Evolutionary conservation across 2,888 invertebrate species (phyloP).

Genomic region (Volucella inanis): DNA sequence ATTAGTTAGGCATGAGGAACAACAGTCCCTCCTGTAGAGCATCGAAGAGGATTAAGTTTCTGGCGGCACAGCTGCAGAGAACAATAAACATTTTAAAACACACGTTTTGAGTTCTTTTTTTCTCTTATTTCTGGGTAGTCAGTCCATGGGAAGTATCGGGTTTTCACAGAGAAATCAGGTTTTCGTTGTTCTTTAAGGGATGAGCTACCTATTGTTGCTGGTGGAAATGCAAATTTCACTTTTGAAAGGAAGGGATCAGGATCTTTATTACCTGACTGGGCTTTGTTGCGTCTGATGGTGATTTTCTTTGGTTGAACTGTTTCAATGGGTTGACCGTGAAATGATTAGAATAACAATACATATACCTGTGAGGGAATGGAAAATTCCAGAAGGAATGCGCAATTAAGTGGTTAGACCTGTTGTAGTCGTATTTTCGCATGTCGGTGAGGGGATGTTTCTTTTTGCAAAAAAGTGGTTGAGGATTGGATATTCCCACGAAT

Average conservation of each 20-base stretch:
- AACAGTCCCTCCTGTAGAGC: neutral
- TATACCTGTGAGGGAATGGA: constrained; percentile 17
- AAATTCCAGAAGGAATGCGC: neutral
- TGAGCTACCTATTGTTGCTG: no score
- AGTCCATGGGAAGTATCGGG: neutral
- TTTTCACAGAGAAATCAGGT: no score
- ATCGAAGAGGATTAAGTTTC: constrained; percentile 44
- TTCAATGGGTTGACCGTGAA: constrained; percentile 15
- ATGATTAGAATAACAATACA: constrained; percentile 26
- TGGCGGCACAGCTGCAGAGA: constrained; percentile 7
- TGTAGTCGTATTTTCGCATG: constrained; percentile 1
- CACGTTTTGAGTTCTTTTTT: constrained; percentile 26
- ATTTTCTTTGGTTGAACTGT: constrained; percentile 27
- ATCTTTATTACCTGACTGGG: constrained; percentile 6
- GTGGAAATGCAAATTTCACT: no score
- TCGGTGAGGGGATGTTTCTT: neutral
- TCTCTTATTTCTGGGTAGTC: neutral
- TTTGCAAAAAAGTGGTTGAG: neutral
- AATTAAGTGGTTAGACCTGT: constrained; percentile 19
- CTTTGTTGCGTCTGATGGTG: neutral
- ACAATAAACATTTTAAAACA: constrained; percentile 53
- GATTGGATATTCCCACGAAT: neutral
- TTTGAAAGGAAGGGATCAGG: neutral
- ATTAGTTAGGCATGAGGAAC: constrained; percentile 14
- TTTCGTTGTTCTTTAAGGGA: no score